Conservation (phyloP, 2,113 vertebrate species). For the Orientallactaga bullata region DNA sequence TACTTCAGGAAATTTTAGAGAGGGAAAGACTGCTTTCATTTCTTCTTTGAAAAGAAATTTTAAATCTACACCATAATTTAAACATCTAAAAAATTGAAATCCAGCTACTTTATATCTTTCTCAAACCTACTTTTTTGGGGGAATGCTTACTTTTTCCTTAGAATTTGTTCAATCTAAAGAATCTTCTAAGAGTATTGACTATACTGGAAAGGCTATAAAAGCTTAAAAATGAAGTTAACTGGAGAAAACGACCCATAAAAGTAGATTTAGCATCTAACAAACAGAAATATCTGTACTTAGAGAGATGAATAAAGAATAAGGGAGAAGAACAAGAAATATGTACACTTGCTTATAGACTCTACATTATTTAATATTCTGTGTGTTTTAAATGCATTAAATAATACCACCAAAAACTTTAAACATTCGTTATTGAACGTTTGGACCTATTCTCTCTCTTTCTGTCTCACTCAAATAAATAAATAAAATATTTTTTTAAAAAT, state of each 20-base stretch:
- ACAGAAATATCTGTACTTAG: conserved; percentile 41
- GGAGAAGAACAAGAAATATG: background rate
- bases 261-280: conserved; percentile 31
- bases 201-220: conserved; percentile 1
- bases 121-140: conserved; percentile 38
- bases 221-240: conserved; percentile 38
- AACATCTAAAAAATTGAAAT: conserved; percentile 49
- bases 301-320: conserved; percentile 24
- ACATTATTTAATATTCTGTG: background rate
- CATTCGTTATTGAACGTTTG: conserved; percentile 27
- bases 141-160: conserved; percentile 23
- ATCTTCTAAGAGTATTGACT: background rate
- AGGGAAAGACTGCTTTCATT: background rate
- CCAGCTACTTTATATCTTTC: conserved; percentile 22
- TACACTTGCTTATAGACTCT: background rate
- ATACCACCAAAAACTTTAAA: conserved; percentile 1
- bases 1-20: conserved; percentile 19
- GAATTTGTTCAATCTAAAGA: conserved; percentile 41
- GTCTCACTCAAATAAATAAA: too few species aligned
- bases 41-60: conserved; percentile 18
- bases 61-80: conserved; percentile 25
- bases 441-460: too few species aligned
- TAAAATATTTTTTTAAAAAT: too few species aligned
- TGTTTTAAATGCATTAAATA: background rate
- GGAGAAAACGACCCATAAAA: background rate